These are phyloP conservation scores for Pentalonia nigronervosa DNA, from an alignment of 1,140 invertebrate species.

Conservation along the genomic window DNA sequence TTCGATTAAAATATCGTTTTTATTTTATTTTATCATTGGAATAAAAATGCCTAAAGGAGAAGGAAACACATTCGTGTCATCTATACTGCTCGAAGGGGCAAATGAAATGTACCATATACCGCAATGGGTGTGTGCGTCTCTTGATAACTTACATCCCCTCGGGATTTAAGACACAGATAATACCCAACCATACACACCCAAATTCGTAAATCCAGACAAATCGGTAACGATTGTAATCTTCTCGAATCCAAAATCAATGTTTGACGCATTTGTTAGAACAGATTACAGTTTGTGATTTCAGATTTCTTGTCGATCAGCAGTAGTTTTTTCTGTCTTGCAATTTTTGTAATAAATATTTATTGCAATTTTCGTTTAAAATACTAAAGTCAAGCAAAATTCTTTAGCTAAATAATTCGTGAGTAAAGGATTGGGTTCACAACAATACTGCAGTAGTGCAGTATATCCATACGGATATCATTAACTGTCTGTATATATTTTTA, in stretches of 20 bases:
- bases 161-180: conserved; percentile 15
- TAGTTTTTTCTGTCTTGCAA: not conserved
- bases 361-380: not conserved
- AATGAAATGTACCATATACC: conserved; percentile 34
- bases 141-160: conserved; percentile 41
- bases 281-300: conserved; percentile 19
- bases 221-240: conserved; percentile 52
- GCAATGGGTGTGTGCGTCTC: not conserved
- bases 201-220: conserved; percentile 18
- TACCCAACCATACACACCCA: not conserved
- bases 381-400: not conserved
- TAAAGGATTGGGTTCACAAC: not conserved
- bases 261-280: not conserved
- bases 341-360: not conserved
- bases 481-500: not conserved
- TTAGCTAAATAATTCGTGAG: not conserved
- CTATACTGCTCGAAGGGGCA: conserved; percentile 25
- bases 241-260: conserved; percentile 27
- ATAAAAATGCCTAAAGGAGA: not conserved
- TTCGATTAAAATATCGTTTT: conserved; percentile 39
- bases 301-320: conserved; percentile 11
- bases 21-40: not conserved
- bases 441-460: not conserved
- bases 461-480: not conserved
- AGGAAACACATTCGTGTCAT: not conserved